phyloP scores from a whole-genome alignment of 1,140 invertebrate genomes.

The Eupeodes corollae region DNA sequence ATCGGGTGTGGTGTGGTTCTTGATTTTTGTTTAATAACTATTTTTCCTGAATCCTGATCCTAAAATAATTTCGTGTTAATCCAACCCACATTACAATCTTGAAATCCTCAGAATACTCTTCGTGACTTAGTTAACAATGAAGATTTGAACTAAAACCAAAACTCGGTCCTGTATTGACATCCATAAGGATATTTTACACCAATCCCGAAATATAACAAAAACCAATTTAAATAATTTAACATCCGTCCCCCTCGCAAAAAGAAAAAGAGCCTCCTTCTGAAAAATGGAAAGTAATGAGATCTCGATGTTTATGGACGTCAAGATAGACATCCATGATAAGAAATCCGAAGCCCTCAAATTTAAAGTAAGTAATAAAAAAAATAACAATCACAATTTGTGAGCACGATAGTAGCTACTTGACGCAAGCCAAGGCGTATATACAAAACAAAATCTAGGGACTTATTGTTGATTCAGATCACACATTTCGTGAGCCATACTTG shows the following conservation, averaged over 20 bases:
- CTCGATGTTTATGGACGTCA: slow-evolving; percentile 33
- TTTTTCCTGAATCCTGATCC: not conserved
- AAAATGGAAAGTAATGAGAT: slow-evolving; percentile 33
- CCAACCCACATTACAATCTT: not conserved
- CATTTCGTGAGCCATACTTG: too few relatives aligned
- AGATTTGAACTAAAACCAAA: too few relatives aligned
- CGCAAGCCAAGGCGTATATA: not conserved
- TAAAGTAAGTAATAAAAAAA: slow-evolving; percentile 6
- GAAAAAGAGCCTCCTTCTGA: not conserved
- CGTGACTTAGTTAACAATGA: too few relatives aligned
- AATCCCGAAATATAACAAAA: too few relatives aligned
- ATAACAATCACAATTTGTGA: not conserved
- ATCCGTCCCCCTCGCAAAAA: not conserved
- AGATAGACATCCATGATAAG: slow-evolving; percentile 34
- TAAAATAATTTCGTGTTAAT: not conserved
- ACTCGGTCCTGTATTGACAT: too few relatives aligned
- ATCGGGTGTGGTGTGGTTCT: not conserved
- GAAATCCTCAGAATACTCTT: too few relatives aligned
- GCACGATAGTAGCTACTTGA: not conserved
- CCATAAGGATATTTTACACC: not conserved
- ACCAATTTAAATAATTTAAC: not conserved
- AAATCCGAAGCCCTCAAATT: slow-evolving; percentile 25
- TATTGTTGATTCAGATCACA: not conserved
- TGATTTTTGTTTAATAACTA: not conserved
- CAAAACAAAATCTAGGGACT: not conserved